Base-by-base conservation (phyloP, 2,113 vertebrate species). In the Brevimyrus niger region DNA sequence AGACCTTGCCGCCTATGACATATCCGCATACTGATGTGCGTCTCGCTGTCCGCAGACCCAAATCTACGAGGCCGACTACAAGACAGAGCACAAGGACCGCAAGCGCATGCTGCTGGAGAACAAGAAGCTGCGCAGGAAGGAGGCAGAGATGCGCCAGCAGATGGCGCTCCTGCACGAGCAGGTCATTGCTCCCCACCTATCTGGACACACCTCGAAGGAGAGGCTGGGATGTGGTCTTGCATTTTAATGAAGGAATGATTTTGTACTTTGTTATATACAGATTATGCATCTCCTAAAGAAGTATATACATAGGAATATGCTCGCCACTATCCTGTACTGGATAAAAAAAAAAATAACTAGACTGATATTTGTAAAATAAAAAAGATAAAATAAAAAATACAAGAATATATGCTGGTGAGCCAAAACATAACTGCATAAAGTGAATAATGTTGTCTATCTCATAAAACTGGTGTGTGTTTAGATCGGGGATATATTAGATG, bases 21-120 rank as follows among this genome's bases (percentile, higher is more conserved):
- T 69, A 31, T 31, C 10, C 0, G 1, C 42, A 17, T 3, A 5
- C 5, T 31, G 2, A 17, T 0, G 3, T 46, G 38, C 3, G 4
- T n/a, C n/a, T 65, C 31, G 15, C 17, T 15, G 87, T 7, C 42
- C 10, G 38, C 88, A 89, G 96, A 97, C 95, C 4, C 93, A 96
- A 90, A 96, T 97, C 89, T 96, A 96, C 90, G 95, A 96, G 86
- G 95, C 95, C 3, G 96, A 96, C 88, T 96, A 94, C 92, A 94
- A 95, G 91, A 95, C 92, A 0, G 96, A 96, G 91, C 95, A 96
- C 44, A 95, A 93, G 42, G 94, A 96, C 87, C 96, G 95, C 87
- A 95, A 97, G 89, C 93, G 95, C 51, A 96, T 96, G 2, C 91
- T 93, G 90, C 94, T 95, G 86, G 96, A 97, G 89, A 97, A 96